phyloP scores from a whole-genome alignment of 1,140 invertebrate species.

The Drosophila rhopaloa region DNA sequence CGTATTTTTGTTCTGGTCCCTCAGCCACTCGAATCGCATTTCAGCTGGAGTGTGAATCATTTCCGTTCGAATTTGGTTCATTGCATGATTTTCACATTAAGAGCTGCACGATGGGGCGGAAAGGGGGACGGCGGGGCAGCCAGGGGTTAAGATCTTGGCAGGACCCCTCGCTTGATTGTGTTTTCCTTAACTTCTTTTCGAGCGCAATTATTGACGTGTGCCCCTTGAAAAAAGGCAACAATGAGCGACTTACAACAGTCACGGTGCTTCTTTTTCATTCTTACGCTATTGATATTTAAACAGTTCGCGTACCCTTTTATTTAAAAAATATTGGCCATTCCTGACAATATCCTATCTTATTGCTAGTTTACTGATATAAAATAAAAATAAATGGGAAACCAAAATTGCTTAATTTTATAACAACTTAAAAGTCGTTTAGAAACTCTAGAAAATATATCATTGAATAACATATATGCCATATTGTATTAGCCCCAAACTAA shows the following conservation, averaged over 20 bases:
- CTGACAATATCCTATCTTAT: too few species aligned
- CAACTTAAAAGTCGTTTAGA: too few species aligned
- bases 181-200: constrained; percentile 75
- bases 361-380: too few species aligned
- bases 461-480: too few species aligned
- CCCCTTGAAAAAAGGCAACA: constrained; percentile 41
- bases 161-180: constrained; percentile 67
- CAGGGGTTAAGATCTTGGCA: constrained; percentile 30
- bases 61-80: constrained; percentile 82
- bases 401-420: too few species aligned
- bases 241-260: constrained; percentile 9
- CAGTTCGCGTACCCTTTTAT: not conserved
- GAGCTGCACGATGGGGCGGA: constrained; percentile 7
- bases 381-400: too few species aligned
- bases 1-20: not conserved
- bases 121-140: not conserved
- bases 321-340: not conserved
- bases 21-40: constrained; percentile 52
- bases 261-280: not conserved
- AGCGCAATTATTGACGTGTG: constrained; percentile 79
- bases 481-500: too few species aligned
- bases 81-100: constrained; percentile 83
- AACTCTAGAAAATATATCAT: too few species aligned
- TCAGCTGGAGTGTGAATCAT: constrained; percentile 78
- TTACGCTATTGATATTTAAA: constrained; percentile 3